Conservation (phyloP, 1,140 invertebrate genomes). For the Lordiphosa clarofinis region DNA sequence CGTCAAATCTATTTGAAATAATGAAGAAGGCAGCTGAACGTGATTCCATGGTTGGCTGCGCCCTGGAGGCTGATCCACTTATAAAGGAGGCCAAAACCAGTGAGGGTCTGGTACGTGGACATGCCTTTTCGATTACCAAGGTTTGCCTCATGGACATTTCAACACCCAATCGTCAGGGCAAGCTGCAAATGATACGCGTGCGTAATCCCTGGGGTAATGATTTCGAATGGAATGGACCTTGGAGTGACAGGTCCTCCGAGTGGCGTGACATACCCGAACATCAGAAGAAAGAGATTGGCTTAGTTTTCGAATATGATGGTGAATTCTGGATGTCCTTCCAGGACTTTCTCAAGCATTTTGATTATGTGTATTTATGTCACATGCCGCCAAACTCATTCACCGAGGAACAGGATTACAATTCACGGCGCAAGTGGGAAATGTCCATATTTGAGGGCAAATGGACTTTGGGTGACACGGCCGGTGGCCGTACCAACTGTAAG, state of each 20-base stretch:
- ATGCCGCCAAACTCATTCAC: constrained; percentile 96
- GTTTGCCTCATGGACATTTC: constrained; percentile 94
- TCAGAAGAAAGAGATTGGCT: constrained; percentile 92
- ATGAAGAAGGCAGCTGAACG: constrained; percentile 95
- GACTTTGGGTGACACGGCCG: too few relatives aligned
- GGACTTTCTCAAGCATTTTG: constrained; percentile 88
- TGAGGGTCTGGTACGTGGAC: constrained; percentile 95
- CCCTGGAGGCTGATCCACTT: constrained; percentile 95
- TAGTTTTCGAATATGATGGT: constrained; percentile 96
- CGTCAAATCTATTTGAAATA: constrained; percentile 94
- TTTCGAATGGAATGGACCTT: too few relatives aligned
- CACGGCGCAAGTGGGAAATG: too few relatives aligned
- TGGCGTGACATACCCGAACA: constrained; percentile 95
- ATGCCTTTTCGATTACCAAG: constrained; percentile 96
- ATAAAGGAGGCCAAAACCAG: constrained; percentile 93
- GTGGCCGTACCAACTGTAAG: too few relatives aligned
- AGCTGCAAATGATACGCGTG: constrained; percentile 90
- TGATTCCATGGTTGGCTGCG: constrained; percentile 97
- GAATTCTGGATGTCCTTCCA: constrained; percentile 99
- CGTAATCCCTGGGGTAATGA: constrained; percentile 99
- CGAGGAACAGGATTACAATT: too few relatives aligned
- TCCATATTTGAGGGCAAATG: too few relatives aligned
- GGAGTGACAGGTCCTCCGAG: too few relatives aligned
- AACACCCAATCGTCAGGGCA: constrained; percentile 88
- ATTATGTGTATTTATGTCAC: constrained; percentile 95